phyloP scores from a whole-genome alignment of 2,888 invertebrate species.

The Lucinisca nassula region DNA sequence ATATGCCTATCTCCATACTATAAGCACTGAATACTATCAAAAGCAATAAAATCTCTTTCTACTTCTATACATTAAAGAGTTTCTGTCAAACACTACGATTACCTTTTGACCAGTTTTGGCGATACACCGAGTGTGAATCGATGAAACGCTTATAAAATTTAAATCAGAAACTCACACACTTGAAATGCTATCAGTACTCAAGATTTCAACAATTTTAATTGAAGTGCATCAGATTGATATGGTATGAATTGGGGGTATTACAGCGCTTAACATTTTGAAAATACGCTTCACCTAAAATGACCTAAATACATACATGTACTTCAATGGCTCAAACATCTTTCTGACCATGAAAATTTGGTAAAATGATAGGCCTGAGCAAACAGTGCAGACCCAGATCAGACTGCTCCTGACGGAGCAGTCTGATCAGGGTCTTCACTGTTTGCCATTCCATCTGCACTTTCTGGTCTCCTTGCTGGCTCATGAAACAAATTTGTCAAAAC shows the following conservation, averaged over 20 bases:
- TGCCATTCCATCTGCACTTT: no score
- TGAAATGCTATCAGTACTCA: background rate
- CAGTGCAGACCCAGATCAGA: no score
- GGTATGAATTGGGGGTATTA: background rate
- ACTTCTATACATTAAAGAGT: background rate
- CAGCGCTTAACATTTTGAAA: background rate
- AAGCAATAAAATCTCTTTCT: background rate
- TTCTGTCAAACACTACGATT: background rate
- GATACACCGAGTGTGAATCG: background rate
- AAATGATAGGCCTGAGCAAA: no score
- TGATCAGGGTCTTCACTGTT: no score
- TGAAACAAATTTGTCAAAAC: no score
- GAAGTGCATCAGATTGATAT: background rate
- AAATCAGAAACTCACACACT: background rate
- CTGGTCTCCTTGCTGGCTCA: no score
- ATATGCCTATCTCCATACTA: background rate
- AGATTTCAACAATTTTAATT: background rate
- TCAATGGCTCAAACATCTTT: no score
- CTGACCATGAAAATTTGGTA: no score
- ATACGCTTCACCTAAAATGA: background rate
- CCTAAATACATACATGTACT: no score
- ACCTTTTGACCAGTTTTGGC: background rate
- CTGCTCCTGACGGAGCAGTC: no score
- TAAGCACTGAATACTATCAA: background rate
- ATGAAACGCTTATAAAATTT: background rate